Base-by-base conservation (phyloP, 2,888 invertebrate species). In the Deroplatys truncata region DNA sequence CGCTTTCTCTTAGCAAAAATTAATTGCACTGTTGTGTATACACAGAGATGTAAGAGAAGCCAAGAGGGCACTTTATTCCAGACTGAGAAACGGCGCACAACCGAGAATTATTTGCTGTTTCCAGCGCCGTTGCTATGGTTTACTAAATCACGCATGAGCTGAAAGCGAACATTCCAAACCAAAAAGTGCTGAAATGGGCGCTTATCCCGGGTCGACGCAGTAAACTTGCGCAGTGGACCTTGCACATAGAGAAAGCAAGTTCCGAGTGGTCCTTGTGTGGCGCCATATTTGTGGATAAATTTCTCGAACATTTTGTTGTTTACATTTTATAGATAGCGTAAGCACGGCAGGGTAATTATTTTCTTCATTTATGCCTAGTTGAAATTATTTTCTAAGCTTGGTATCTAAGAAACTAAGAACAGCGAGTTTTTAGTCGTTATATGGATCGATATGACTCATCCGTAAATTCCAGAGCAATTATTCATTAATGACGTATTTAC, bases 91-190 rank as follows among this genome's bases (percentile, higher is more conserved):
- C 85, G 43, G 49, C 85, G 85, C 85, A 85, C 31, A 85, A n/a
- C 85, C 20, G 49, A 43, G 43, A 85, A 28, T 72, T 86, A 86
- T 86, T 82, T 86, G 86, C 56, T 82, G 86, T 82, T 82, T 56
- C 86, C 29, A 72, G 86, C 87, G 82, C 87, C 87, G 87, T 82
- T 56, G 87, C 56, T 82, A 56, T 35, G 85, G 28, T 35, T 85
- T 49, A 35, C 29, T n/a, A 85, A 43, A 85, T 85, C 15, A 85
- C 85, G 85, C 85, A 85, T 85, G 85, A 85, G n/a, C 85, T 43
- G 43, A 85, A n/a, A 72, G 56, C 56, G 56, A 72, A 72, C 56
- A 49, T 35, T 85, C 49, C 85, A 85, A 85, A 85, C 28, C 85
- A 35, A 85, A 85, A 28, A 84, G 56, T 25, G 16, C 20, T 72